These are phyloP conservation scores for Raja brachyura DNA, from an alignment of 2,113 vertebrate genomes.

Conservation along the genomic window DNA sequence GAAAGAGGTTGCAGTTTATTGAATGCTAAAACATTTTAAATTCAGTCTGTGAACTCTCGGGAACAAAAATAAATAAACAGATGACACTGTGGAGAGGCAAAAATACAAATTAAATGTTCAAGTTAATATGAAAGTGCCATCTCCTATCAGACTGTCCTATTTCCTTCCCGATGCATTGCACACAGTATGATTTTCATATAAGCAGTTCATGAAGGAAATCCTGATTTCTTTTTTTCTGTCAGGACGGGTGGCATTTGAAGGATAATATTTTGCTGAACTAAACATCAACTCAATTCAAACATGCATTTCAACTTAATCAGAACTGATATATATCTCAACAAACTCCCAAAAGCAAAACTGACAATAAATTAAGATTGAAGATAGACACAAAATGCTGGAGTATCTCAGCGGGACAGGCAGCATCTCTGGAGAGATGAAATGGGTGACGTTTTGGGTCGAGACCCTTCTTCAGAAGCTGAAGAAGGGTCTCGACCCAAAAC, in stretches of 20 bases:
- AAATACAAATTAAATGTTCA: not conserved
- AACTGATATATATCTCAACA: not conserved
- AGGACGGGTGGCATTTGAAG: not conserved
- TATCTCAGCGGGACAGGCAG: too few species aligned
- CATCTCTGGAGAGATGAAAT: too few species aligned
- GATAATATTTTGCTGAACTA: slow-evolving; percentile 7
- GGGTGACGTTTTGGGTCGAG: too few species aligned
- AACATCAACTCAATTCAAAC: not conserved
- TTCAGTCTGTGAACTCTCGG: not conserved
- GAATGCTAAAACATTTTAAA: not conserved
- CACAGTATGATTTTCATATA: slow-evolving; percentile 17
- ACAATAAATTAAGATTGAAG: not conserved
- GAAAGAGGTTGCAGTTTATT: slow-evolving; percentile 17
- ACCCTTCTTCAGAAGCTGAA: too few species aligned
- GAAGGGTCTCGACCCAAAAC: too few species aligned
- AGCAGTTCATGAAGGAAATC: not conserved
- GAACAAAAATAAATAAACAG: too few species aligned
- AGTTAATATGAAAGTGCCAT: not conserved
- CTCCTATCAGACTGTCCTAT: not conserved
- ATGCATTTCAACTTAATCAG: slow-evolving; percentile 16
- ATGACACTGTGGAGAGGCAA: not conserved
- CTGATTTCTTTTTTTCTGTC: not conserved
- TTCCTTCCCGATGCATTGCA: not conserved
- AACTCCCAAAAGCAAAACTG: not conserved
- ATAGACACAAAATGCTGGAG: too few species aligned